Base-by-base conservation (phyloP, 2,797 vertebrate genomes). In the Sciurus vulgaris region DNA sequence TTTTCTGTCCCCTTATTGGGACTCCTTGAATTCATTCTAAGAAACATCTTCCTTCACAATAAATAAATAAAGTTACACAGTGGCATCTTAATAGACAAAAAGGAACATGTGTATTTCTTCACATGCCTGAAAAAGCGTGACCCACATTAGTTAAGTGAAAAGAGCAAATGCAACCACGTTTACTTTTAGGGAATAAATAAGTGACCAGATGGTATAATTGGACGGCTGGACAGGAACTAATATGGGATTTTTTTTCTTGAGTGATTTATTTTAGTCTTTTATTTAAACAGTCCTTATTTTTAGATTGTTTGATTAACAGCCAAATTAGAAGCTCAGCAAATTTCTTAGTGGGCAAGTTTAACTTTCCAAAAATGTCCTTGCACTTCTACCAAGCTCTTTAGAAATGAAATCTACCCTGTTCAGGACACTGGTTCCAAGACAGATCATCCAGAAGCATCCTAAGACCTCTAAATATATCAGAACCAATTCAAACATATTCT, bases 211-310 rank as follows among this genome's bases (percentile, higher is more conserved):
- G 78, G 5, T 91, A 15, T 89, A 65, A 69, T 20, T 94, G 78
- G 69, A 76, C 65, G 67, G 54, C 35, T 77, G 47, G 70, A 79
- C 65, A 92, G 24, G 17, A 84, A 89, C 28, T 44, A 49, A 78
- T 56, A 85, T 6, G 77, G 33, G 3, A 74, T 33, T 56, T 74
- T 85, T 28, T 72, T 89, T 74, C 69, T 38, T 88, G 77, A 93
- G 87, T 76, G 85, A 94, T 89, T 95, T 97, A 95, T 97, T 94
- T 95, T 89, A 59, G 49, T 81, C 54, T 96, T 96, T 95, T 96
- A 93, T 96, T 96, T 97, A 95, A 97, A 96, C n/a, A 86, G 35
- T 9, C 78, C 41, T 97, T 96, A 96, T 96, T 96, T 97, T 97
- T 96, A 97, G 95, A 63, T 88, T 65, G 38, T 96, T 95, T 97